Evolutionary conservation across 2,797 vertebrate species (phyloP).

Genomic region (Chloroceryle amazona): DNA sequence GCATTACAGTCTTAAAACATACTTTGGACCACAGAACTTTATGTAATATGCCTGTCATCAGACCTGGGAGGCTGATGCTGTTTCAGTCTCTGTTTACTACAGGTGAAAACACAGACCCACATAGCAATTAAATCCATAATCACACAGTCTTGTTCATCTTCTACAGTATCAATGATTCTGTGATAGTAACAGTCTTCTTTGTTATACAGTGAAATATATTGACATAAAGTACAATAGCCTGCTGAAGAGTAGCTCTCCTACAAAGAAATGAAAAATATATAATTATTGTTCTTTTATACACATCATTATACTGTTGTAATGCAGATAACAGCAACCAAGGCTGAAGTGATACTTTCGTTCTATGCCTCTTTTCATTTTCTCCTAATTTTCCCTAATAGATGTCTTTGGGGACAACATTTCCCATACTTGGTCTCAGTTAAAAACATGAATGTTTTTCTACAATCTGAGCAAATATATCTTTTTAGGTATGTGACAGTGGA

Average conservation of each 20-base stretch:
- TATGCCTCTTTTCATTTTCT: background rate
- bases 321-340: background rate
- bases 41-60: background rate
- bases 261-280: background rate
- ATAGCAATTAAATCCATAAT: background rate
- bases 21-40: background rate
- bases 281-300: background rate
- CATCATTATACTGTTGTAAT: background rate
- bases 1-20: background rate
- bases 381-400: too few relatives aligned
- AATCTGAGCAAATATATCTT: background rate
- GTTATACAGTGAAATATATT: background rate
- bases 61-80: background rate
- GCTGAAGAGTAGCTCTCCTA: background rate
- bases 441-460: background rate
- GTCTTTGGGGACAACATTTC: background rate
- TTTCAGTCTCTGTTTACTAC: background rate
- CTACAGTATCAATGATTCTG: background rate
- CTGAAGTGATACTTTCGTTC: background rate
- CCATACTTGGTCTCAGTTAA: background rate
- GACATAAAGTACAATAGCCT: background rate
- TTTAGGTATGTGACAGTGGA: background rate
- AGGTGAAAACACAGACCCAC: background rate
- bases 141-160: background rate
- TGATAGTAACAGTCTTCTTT: background rate